Percentiles rank a stretch among this genome's conserved stretches.
phyloP scores from a whole-genome alignment of 2,888 invertebrate genomes.

The Agrochola litura region DNA sequence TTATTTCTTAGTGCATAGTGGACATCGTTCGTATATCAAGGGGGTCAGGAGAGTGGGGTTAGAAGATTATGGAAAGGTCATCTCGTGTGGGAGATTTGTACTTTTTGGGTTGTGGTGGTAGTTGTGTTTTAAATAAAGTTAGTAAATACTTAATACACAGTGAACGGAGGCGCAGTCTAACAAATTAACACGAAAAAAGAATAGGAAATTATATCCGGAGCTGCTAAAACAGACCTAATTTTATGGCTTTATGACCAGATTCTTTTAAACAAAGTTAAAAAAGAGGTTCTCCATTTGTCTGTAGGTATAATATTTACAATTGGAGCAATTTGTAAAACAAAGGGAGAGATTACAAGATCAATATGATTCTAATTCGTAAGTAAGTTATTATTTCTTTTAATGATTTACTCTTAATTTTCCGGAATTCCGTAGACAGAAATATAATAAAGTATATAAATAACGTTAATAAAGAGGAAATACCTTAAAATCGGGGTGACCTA shows the following conservation, averaged over 20 bases:
- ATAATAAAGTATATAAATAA: constrained; percentile 43
- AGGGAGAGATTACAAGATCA: background rate
- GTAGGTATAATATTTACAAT: too few species aligned
- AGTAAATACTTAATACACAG: background rate
- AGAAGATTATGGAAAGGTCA: background rate
- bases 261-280: too few species aligned
- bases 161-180: background rate
- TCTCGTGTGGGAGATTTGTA: background rate
- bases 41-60: too few species aligned
- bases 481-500: constrained; percentile 54
- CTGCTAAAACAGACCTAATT: background rate
- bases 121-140: background rate
- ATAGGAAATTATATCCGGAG: background rate
- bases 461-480: constrained; percentile 36
- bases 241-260: too few species aligned
- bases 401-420: constrained; percentile 11
- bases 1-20: constrained; percentile 63
- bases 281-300: background rate
- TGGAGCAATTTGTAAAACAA: background rate
- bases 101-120: background rate
- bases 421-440: constrained; percentile 25
- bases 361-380: background rate
- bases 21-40: constrained; percentile 22
- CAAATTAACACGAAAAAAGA: background rate
- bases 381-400: constrained; percentile 8